These are phyloP conservation scores for Phaethon lepturus DNA, from an alignment of 2,113 vertebrate species.

Conservation along the genomic window DNA sequence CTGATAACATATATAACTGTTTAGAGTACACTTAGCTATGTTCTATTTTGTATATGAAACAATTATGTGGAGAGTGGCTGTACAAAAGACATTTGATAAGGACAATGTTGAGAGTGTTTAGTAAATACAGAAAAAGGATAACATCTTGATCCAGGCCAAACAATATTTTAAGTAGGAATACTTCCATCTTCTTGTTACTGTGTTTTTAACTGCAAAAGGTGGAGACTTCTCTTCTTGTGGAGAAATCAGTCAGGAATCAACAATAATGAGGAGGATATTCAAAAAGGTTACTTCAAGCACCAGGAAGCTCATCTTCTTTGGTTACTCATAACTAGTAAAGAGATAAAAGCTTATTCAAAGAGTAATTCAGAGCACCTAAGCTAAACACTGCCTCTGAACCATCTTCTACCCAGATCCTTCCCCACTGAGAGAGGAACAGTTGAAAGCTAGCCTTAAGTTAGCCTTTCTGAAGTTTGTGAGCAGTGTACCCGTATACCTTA, in stretches of 20 bases:
- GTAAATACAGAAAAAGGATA: neutral
- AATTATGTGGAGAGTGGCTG: neutral
- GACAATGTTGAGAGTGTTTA: neutral
- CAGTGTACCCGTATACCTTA: neutral
- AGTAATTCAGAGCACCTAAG: conserved; percentile 35
- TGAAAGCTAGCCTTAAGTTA: neutral
- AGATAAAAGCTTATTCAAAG: conserved; percentile 22
- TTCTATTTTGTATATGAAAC: neutral
- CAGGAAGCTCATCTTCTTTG: conserved; percentile 25
- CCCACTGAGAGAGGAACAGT: neutral
- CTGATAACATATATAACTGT: neutral
- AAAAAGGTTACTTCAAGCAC: conserved; percentile 18
- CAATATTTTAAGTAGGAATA: neutral
- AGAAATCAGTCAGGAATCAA: conserved; percentile 39
- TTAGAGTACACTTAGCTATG: neutral
- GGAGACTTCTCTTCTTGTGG: neutral
- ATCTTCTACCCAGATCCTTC: neutral
- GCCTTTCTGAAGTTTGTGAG: neutral
- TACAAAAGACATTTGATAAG: neutral
- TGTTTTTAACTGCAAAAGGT: conserved; percentile 14
- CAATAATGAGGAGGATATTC: neutral
- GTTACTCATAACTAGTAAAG: conserved; percentile 23
- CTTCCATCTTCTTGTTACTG: neutral
- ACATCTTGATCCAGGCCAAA: neutral
- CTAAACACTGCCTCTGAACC: neutral